Conservation (phyloP, 2,113 vertebrate genomes). For the Aegotheles bennettii region DNA sequence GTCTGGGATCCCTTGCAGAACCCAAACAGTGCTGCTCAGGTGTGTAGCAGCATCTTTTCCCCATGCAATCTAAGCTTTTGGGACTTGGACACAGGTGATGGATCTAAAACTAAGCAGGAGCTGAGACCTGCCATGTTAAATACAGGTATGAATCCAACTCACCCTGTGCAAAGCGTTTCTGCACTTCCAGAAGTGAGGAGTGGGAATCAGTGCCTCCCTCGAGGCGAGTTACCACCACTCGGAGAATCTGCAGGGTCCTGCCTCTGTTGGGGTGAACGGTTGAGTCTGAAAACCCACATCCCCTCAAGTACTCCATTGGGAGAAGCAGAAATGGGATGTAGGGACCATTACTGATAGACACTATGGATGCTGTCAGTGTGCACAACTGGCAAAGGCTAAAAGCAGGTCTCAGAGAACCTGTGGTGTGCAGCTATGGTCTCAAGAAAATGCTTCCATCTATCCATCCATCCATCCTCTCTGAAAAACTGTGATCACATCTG, state of each 20-base stretch:
- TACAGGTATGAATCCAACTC: background rate
- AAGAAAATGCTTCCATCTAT: background rate
- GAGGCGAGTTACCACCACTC: background rate
- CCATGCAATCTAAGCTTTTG: rapidly evolving
- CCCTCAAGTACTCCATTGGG: background rate
- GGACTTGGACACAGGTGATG: background rate
- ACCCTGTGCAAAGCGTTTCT: background rate
- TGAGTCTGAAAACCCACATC: rapidly evolving
- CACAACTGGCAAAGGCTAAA: background rate
- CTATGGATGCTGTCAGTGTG: rapidly evolving
- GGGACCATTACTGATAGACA: background rate
- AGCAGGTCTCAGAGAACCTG: background rate
- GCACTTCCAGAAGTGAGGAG: background rate
- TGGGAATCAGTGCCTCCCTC: background rate
- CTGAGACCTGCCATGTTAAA: background rate
- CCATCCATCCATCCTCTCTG: background rate
- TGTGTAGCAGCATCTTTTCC: background rate
- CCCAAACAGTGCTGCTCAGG: background rate
- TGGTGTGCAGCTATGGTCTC: background rate
- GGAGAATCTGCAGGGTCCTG: background rate
- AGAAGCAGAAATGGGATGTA: background rate
- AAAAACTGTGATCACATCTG: background rate
- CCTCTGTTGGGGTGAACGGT: background rate
- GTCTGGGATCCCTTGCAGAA: background rate
- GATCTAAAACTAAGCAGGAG: background rate